Evolutionary conservation across 2,113 vertebrate genomes (phyloP), one percentile per base, ranked within the genome.

Genomic region (Lipotes vexillifer): DNA sequence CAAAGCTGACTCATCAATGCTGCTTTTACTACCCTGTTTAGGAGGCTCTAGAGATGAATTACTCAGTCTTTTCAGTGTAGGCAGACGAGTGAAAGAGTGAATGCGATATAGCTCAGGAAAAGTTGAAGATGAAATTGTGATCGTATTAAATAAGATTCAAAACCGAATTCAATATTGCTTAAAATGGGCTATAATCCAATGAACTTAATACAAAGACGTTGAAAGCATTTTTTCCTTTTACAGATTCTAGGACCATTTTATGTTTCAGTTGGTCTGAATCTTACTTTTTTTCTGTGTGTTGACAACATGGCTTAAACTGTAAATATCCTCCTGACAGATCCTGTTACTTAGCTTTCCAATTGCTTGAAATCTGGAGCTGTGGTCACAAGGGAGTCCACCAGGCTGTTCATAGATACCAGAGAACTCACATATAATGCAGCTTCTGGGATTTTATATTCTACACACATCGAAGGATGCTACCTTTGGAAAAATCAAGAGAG

Each of bases 401-500:
- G 75, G 52, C 38, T 96, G 29, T 49, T 93, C 29, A 83, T 29
- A 94, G 93, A 71, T 69, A 69, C 52, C 57, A 91, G 66, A 57
- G 68, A 93, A 36, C 57, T 66, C 59, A 49, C 59, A 15, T 46
- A 25, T 18, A 68, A 29, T 5, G 68, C 74, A 69, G 36, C 13
- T 29, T 80, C 57, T 9, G 21, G 61, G 36, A 4, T 44, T 97
- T 95, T 87, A 41, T 87, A 89, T 95, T 95, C 83, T 94, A 27
- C 17, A 66, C 86, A 94, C 74, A 52, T 38, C 0, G 1, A 71
- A 96, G 80, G 82, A 89, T 93, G 86, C 44, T 92, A 72, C 68
- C 69, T 78, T 97, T 92, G 80, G 78, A 93, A 92, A 95, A 89
- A 92, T 68, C 89, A 97, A 66, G 8, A 71, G 68, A 71, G 81